These are phyloP conservation scores for Megalops cyprinoides DNA, from an alignment of 2,797 vertebrate species.

Conservation along the genomic window DNA sequence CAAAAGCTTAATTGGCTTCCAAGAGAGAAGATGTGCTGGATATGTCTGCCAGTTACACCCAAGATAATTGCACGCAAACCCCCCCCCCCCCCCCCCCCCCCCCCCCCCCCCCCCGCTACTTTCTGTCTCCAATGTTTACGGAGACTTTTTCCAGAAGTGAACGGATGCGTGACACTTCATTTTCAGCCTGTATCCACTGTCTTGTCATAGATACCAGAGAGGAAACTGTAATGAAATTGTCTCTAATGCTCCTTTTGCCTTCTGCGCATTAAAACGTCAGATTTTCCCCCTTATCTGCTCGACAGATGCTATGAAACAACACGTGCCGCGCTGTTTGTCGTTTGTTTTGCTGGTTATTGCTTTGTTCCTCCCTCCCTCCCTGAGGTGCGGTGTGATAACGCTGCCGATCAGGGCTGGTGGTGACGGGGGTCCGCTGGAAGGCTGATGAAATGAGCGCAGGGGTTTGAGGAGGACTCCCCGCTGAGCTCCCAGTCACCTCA, in stretches of 20 bases:
- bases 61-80: conserved; percentile 29
- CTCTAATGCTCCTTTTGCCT: conserved; percentile 16
- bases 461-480: conserved; percentile 25
- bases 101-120: not conserved
- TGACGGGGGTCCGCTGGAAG: not conserved
- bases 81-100: not conserved
- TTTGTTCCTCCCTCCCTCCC: conserved; percentile 8
- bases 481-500: conserved; percentile 22
- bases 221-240: not conserved
- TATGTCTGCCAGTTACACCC: conserved; percentile 32
- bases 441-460: conserved; percentile 29
- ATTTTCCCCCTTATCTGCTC: conserved; percentile 30
- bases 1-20: conserved; percentile 35
- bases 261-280: conserved; percentile 23
- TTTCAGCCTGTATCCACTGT: conserved; percentile 8
- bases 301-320: not conserved
- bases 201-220: not conserved
- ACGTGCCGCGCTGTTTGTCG: conserved; percentile 3
- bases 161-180: conserved; percentile 4
- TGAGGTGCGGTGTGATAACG: conserved; percentile 21
- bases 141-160: conserved; percentile 8
- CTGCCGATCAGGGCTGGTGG: not conserved
- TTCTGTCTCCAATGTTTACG: conserved; percentile 16
- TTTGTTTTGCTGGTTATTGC: conserved; percentile 12
- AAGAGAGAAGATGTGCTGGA: conserved; percentile 19